Percentiles rank a stretch among this genome's conserved stretches.
These are phyloP conservation scores for Pristionchus arcanus DNA, from an alignment of 2,888 invertebrate species.

Conservation along the genomic window DNA sequence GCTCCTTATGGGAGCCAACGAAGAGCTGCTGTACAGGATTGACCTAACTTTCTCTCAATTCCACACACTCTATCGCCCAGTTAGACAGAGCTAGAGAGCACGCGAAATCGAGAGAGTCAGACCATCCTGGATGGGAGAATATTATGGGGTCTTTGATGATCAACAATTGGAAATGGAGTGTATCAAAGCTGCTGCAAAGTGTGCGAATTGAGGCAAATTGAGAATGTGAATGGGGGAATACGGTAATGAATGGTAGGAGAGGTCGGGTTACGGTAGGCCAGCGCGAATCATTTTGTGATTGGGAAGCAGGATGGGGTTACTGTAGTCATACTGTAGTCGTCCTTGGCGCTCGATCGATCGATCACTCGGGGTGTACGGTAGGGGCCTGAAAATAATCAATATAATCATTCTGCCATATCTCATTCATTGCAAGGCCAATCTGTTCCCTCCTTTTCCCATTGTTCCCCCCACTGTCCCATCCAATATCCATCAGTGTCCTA, in stretches of 20 bases:
- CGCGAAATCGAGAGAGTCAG: not conserved
- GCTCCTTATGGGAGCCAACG: not conserved
- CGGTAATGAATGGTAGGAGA: constrained; percentile 9
- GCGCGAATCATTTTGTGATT: constrained; percentile 44
- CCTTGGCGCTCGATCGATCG: not conserved
- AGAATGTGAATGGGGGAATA: constrained; percentile 8
- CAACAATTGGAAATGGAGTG: constrained; percentile 39
- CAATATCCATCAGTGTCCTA: constrained; percentile 22
- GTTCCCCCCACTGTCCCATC: constrained; percentile 38
- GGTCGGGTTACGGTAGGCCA: constrained; percentile 18
- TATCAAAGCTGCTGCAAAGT: constrained; percentile 49
- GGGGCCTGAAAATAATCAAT: constrained; percentile 24
- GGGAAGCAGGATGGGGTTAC: not conserved
- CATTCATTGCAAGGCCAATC: constrained; percentile 38
- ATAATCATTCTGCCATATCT: not conserved
- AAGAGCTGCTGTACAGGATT: not conserved
- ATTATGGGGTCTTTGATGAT: constrained; percentile 40
- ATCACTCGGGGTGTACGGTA: constrained; percentile 41
- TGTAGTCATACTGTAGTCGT: constrained; percentile 12
- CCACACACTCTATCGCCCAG: not conserved
- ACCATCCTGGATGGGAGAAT: not conserved
- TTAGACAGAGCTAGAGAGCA: constrained; percentile 2
- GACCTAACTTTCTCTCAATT: not conserved
- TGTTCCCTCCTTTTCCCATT: not conserved
- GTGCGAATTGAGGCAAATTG: not conserved